Evolutionary conservation across 2,113 vertebrate species (phyloP).

Genomic region (Rynchops niger): DNA sequence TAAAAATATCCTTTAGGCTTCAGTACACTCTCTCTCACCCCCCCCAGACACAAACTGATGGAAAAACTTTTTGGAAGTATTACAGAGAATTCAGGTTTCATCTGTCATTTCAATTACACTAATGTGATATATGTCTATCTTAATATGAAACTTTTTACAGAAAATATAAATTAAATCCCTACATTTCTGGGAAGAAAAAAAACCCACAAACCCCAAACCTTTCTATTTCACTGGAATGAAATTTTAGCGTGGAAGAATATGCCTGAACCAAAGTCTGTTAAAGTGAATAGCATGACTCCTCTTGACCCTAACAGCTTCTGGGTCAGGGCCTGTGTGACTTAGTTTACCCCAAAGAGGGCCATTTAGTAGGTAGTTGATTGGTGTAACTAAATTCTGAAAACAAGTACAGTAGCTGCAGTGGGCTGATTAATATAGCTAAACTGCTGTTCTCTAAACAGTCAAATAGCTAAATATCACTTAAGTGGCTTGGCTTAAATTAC

Average conservation of each 20-base stretch:
- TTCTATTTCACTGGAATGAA: not conserved
- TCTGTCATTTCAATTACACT: not conserved
- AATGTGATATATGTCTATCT: not conserved
- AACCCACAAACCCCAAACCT: not conserved
- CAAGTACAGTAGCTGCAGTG: conserved; percentile 21
- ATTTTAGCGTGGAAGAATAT: not conserved
- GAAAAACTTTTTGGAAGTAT: not conserved
- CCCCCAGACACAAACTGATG: not conserved
- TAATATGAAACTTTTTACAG: not conserved
- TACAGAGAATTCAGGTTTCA: not conserved
- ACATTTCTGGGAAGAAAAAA: not conserved
- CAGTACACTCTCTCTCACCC: not conserved
- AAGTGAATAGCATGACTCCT: not conserved
- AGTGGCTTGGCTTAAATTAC: conserved; percentile 63
- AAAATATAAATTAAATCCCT: not conserved
- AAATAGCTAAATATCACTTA: conserved; percentile 65
- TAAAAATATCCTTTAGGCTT: not conserved
- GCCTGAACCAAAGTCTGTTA: not conserved
- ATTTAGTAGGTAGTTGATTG: not conserved
- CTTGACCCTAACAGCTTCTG: not conserved
- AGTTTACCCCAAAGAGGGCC: not conserved
- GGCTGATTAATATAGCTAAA: conserved; percentile 42
- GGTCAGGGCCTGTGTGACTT: not conserved
- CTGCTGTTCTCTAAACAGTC: conserved; percentile 58
- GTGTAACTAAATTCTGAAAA: conserved; percentile 13